Percentiles rank a stretch among this genome's conserved stretches.
Evolutionary conservation across 2,797 vertebrate genomes (phyloP).

Genomic region (Danionella dracula): DNA sequence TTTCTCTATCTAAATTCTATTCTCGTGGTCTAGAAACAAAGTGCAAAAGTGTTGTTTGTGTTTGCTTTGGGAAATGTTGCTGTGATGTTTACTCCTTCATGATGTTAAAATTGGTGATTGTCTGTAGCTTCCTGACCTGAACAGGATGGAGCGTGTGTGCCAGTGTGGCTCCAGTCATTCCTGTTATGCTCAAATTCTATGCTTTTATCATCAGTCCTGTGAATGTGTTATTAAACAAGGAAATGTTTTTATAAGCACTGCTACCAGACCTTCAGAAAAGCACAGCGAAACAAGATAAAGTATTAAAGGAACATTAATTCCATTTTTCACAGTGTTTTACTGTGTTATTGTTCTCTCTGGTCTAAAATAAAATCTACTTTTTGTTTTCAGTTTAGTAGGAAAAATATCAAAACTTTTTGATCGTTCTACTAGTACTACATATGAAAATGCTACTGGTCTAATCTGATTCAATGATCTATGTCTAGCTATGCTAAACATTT

Average conservation of each 20-base stretch:
- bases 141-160: slow-evolving; percentile 13
- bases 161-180: slow-evolving; percentile 4
- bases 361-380: too few species aligned
- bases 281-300: too few species aligned
- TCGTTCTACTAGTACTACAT: too few species aligned
- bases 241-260: not conserved
- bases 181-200: slow-evolving; percentile 2
- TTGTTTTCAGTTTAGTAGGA: too few species aligned
- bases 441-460: too few species aligned
- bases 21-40: slow-evolving; percentile 21
- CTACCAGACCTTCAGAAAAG: not conserved
- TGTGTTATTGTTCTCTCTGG: too few species aligned
- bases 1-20: slow-evolving; percentile 6
- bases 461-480: too few species aligned
- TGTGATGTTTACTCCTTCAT: slow-evolving; percentile 40
- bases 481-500: too few species aligned
- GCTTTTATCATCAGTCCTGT: not conserved
- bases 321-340: too few species aligned
- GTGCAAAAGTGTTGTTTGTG: slow-evolving; percentile 32
- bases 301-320: too few species aligned
- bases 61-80: slow-evolving; percentile 45
- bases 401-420: too few species aligned
- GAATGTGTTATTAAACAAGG: not conserved
- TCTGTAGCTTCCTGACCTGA: slow-evolving; percentile 9
- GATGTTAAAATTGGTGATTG: slow-evolving; percentile 49